Percentiles rank a stretch among this genome's conserved stretches.
phyloP scores from a whole-genome alignment of 2,888 invertebrate genomes.

The Tupiocoris notatus region DNA sequence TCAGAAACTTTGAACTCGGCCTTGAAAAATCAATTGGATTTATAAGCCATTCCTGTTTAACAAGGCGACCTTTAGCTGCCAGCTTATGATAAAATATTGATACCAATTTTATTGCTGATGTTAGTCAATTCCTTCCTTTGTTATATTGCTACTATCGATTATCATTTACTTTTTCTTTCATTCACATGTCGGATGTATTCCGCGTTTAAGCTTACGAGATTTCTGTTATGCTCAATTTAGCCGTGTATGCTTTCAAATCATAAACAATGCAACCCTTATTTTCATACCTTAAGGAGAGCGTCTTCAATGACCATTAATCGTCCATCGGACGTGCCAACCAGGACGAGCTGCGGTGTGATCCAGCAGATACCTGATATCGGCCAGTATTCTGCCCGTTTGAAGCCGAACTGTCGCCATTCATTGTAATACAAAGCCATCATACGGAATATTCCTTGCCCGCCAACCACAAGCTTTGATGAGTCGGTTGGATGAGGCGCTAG shows the following conservation, averaged over 20 bases:
- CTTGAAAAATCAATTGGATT: background rate
- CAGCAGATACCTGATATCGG: conserved; percentile 75
- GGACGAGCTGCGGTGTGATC: conserved; percentile 75
- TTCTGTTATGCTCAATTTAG: too few relatives aligned
- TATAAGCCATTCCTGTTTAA: too few relatives aligned
- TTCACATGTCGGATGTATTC: too few relatives aligned
- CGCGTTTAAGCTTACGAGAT: too few relatives aligned
- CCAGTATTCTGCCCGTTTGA: conserved; percentile 75
- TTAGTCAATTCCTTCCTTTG: too few relatives aligned
- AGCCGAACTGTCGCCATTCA: conserved; percentile 79
- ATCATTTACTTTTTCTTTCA: too few relatives aligned
- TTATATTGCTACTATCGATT: too few relatives aligned
- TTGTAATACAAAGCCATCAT: conserved; percentile 68
- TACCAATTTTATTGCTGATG: too few relatives aligned
- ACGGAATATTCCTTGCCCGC: conserved; percentile 66
- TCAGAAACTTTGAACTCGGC: conserved; percentile 7
- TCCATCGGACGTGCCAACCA: conserved; percentile 74
- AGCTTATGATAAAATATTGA: too few relatives aligned
- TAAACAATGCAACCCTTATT: too few relatives aligned
- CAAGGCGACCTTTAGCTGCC: too few relatives aligned
- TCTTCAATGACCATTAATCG: conserved; percentile 77
- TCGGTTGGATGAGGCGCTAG: conserved; percentile 75
- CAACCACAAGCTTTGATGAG: conserved; percentile 69
- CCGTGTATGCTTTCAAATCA: too few relatives aligned
- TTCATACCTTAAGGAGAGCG: conserved; percentile 68